Base-by-base conservation (phyloP, 2,888 invertebrate genomes). In the Byasa hedistus region DNA sequence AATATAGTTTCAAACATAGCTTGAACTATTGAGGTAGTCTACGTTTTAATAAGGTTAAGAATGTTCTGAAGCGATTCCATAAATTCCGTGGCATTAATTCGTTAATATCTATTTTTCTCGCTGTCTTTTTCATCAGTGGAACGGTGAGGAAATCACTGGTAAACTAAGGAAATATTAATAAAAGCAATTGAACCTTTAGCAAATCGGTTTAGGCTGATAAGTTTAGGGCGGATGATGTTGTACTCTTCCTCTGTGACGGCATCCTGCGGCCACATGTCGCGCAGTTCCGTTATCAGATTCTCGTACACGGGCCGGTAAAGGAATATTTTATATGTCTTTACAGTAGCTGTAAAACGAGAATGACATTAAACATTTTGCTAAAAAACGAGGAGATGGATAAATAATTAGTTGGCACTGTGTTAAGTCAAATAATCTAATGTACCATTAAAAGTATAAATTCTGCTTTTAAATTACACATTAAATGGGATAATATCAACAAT, bases 281-380 rank as follows among this genome's bases (percentile, higher is more conserved):
- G 67, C 17, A 85, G 71, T 62, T 85, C 84, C 0, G 61, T 72
- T 4, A 82, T 69, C 23, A 86, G 70, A 61, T 80, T 78, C 66
- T 88, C 85, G 51, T 81, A 87, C 0, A 87, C 73, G 0, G 82
- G 76, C 0, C 84, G 82, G 70, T 84, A 72, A 55, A 78, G 78
- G 1, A 84, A 80, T 51, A 88, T 82, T 69, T 86, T 89, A 73
- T 81, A 84, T 0, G 86, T 80, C 65, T 89, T 89, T 0, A 82
- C 76, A 75, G 83, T 78, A 1, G 83, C 89, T 89, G 69, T 3
- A 67, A 70, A 36, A 44, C 21, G 59, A 3, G 52, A 54, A n/a
- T 22, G 0, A 54, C 10, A 48, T 48, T 7, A 48, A 1, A 48
- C 4, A 48, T 48, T n/a, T 19, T 8, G n/a, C 5, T 48, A 5